Evolutionary conservation across 2,888 invertebrate species (phyloP), one percentile per base, ranked within the genome.

Genomic region (Cabera pusaria): DNA sequence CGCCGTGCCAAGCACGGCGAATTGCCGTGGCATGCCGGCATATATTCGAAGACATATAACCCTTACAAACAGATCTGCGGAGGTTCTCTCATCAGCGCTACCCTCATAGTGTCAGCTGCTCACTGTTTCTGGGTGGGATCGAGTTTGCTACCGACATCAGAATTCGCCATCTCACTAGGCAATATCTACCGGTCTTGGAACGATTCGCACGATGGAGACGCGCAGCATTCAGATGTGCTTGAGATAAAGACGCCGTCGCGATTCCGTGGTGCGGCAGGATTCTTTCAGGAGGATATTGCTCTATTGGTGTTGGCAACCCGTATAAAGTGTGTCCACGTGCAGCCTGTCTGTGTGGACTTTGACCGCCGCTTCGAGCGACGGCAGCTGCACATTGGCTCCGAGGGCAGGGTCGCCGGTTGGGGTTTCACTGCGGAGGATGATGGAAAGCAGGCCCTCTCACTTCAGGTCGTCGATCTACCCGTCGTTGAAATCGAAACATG

Each of bases 61-160:
- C n/a, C n/a, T n/a, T n/a, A n/a, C n/a, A n/a, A n/a, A n/a, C n/a
- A n/a, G n/a, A n/a, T n/a, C n/a, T n/a, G n/a, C n/a, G n/a, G n/a
- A n/a, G n/a, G n/a, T n/a, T n/a, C n/a, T n/a, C n/a, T n/a, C n/a
- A 17, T 17, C 17, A 17, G 17, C 5, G 5, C 2, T 1, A n/a
- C 1, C 3, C 17, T 2, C 16, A n/a, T n/a, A n/a, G n/a, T n/a
- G n/a, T 16, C 2, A 76, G 76, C 75, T 2, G 76, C 73, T 0
- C 76, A 75, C 33, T 75, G 75, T 38, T 74, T 77, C 56, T 73
- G 70, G 69, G 38, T 29, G 12, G 6, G 38, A 1, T 35, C 44
- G 1, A 60, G 57, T 32, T 44, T 52, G 16, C 52, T 39, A 6
- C 63, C 63, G 0, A 60, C 62, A 0, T 35, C 37, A 0, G 36